Percentiles rank a stretch among this genome's conserved stretches.
Evolutionary conservation across 2,888 invertebrate genomes (phyloP).

Genomic region (Lochmaea crataegi): DNA sequence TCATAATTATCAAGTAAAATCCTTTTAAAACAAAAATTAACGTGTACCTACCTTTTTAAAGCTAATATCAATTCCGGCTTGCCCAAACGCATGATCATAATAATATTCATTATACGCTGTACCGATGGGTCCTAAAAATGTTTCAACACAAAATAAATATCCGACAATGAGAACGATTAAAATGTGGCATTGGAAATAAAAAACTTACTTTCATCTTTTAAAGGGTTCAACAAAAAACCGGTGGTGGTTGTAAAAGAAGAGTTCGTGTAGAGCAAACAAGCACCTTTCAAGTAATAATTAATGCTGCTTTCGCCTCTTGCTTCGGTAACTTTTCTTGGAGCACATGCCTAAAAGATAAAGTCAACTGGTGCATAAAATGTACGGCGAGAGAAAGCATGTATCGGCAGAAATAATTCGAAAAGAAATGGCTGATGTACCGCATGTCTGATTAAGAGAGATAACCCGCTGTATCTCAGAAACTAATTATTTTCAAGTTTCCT

Average conservation of each 20-base stretch:
- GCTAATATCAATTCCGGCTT: constrained; percentile 47
- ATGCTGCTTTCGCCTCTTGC: not conserved
- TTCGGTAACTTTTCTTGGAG: constrained; percentile 38
- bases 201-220: constrained; percentile 7
- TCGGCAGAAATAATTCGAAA: too few relatives aligned
- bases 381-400: too few relatives aligned
- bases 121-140: constrained; percentile 34
- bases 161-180: too few relatives aligned
- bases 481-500: too few relatives aligned
- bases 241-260: constrained; percentile 20
- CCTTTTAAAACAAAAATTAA: too few relatives aligned
- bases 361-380: too few relatives aligned
- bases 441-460: too few relatives aligned
- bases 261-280: constrained; percentile 42
- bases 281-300: constrained; percentile 38
- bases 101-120: constrained; percentile 9
- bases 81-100: constrained; percentile 45
- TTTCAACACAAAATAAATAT: not conserved
- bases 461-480: too few relatives aligned
- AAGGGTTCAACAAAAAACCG: not conserved
- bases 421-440: too few relatives aligned
- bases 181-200: not conserved
- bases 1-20: too few relatives aligned
- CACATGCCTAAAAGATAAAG: constrained; percentile 38
- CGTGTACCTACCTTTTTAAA: constrained; percentile 39